Conservation (phyloP, 2,113 vertebrate species). For the Cryptotis parvus region DNA sequence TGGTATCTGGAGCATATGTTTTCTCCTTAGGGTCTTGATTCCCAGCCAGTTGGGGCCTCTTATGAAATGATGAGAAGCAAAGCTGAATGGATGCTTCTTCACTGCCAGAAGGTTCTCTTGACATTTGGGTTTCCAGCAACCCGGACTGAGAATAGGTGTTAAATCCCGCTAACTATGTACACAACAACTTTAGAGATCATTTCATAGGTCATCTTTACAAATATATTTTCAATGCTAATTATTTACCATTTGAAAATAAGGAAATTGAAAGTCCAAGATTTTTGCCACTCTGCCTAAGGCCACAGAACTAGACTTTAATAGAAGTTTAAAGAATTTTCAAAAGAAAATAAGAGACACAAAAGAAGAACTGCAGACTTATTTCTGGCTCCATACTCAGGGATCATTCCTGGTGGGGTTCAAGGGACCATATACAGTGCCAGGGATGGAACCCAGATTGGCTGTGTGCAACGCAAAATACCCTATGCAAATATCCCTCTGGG, state of each 20-base stretch:
- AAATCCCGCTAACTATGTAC: not conserved
- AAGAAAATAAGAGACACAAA: too few species aligned
- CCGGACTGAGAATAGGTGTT: not conserved
- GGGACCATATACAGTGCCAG: too few species aligned
- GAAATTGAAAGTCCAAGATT: not conserved
- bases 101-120: not conserved
- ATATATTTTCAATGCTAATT: not conserved
- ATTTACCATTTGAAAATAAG: not conserved
- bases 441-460: too few species aligned
- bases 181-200: not conserved
- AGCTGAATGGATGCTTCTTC: not conserved
- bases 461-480: too few species aligned
- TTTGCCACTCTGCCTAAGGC: not conserved
- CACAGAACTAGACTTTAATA: not conserved
- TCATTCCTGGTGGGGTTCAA: too few species aligned
- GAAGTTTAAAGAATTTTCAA: too few species aligned
- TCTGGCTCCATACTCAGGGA: too few species aligned
- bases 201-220: not conserved
- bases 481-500: too few species aligned
- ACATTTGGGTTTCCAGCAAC: slow-evolving; percentile 41
- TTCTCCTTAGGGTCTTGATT: slow-evolving; percentile 65
- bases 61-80: slow-evolving; percentile 16
- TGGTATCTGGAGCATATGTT: slow-evolving; percentile 56
- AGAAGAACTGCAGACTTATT: too few species aligned
- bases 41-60: slow-evolving; percentile 71